A percentile compares a stretch with the other conserved stretches of the same genome.
Evolutionary conservation across 2,888 invertebrate genomes (phyloP).

Genomic region (Stomorhina lunata): DNA sequence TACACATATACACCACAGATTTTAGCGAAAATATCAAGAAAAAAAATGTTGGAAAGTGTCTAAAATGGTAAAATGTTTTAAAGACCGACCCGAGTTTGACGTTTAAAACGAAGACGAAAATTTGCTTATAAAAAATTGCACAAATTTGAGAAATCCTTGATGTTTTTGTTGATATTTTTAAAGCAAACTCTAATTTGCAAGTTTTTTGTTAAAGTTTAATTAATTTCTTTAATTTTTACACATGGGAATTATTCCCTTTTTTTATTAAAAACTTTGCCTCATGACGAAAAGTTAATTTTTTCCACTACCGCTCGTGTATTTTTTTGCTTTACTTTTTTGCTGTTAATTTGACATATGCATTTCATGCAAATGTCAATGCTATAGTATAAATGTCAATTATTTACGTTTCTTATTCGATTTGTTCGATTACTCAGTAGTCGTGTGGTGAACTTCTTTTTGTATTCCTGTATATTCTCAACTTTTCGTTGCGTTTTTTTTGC

Average conservation of each 20-base stretch:
- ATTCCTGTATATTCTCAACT: constrained; percentile 20
- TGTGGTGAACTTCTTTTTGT: constrained; percentile 36
- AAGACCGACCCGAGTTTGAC: constrained; percentile 53
- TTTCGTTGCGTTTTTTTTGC: constrained; percentile 27
- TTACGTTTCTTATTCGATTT: constrained; percentile 8
- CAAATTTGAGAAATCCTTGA: background rate
- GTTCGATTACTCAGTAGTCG: constrained; percentile 51
- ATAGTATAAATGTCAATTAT: constrained; percentile 50
- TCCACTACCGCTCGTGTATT: constrained; percentile 56
- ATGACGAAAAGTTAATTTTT: constrained; percentile 37
- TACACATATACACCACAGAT: background rate
- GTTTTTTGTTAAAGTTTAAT: background rate
- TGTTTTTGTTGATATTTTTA: background rate
- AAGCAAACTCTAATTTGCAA: background rate
- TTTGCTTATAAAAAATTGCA: constrained; percentile 28
- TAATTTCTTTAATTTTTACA: background rate
- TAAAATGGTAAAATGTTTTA: constrained; percentile 49
- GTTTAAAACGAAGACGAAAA: constrained; percentile 55
- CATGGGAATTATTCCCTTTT: constrained; percentile 25
- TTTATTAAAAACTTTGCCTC: constrained; percentile 43
- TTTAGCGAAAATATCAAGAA: constrained; percentile 6
- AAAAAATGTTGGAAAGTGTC: constrained; percentile 29
- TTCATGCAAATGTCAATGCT: constrained; percentile 61
- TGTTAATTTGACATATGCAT: constrained; percentile 53
- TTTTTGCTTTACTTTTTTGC: constrained; percentile 28